Conservation (phyloP, 2,888 invertebrate species). For the Colletes collaris region DNA sequence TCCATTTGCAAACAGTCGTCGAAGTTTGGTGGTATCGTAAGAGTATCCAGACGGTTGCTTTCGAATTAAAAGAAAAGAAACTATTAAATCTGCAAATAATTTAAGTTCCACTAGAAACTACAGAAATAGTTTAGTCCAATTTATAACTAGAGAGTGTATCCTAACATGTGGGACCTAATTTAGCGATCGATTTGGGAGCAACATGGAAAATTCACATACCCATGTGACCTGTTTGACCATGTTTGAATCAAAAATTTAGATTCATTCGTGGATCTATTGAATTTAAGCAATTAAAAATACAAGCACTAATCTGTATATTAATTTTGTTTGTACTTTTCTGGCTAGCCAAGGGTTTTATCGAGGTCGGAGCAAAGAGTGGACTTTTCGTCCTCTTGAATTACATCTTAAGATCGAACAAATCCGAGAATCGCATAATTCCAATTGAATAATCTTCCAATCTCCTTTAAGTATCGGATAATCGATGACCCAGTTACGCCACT, state of each 20-base stretch:
- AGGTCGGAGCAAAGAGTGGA: not conserved
- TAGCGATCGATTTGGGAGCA: no score
- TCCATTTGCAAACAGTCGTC: not conserved
- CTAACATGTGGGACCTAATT: no score
- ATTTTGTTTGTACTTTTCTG: not conserved
- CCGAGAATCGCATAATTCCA: constrained; percentile 53
- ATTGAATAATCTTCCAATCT: constrained; percentile 47
- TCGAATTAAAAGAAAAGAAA: no score
- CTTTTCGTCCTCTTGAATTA: constrained; percentile 1
- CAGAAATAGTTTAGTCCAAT: no score
- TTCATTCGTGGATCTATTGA: no score
- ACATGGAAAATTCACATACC: no score
- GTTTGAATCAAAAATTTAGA: not conserved
- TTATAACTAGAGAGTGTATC: no score
- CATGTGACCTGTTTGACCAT: not conserved
- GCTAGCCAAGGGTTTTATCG: not conserved
- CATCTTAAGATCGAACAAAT: constrained; percentile 36
- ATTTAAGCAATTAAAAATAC: not conserved
- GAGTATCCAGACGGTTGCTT: no score
- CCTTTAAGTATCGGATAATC: constrained; percentile 46
- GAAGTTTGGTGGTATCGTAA: no score
- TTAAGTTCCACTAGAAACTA: no score
- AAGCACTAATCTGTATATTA: not conserved
- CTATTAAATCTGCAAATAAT: no score
- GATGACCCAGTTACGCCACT: constrained; percentile 54